Evolutionary conservation across 1,140 invertebrate species (phyloP), one percentile per base, ranked within the genome.

Genomic region (Gonatopus flavifemur): DNA sequence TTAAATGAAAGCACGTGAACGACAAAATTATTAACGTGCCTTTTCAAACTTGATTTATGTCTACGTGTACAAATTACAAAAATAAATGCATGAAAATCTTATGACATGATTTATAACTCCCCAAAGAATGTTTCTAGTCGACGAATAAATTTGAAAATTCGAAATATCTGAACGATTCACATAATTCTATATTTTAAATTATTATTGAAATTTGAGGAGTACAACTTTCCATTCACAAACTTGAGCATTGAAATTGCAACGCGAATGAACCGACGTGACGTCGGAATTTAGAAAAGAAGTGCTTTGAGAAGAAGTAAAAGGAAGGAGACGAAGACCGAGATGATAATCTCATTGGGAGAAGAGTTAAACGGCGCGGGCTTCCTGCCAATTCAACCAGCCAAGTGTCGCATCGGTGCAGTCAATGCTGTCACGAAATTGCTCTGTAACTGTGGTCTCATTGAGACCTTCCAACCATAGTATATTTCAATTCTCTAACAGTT

Each of bases 301-400:
- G 31, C 31, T 13, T 32, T 15, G 31, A 7, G 12, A 15, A 32
- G 16, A 13, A 32, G 31, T 32, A n/a, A 15, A 32, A 15, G 13
- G 16, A 32, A 28, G 21, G 19, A 32, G 48, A 51, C 12, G 52
- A 52, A 46, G 19, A 12, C 44, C 41, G 45, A 49, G 54, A 43
- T 63, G 64, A 65, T 70, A 71, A 72, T 71, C 64, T 71, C 57
- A 60, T 69, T 68, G 63, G 69, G 59, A 52, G 49, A 52, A 49
- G 62, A 68, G 67, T 69, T 67, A 70, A 68, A 65, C 66, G 59
- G 55, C 57, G 50, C 57, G 58, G 61, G 67, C 67, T 71, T 74
- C 68, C 69, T 72, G 69, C 56, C 67, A 72, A 74, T 74, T 74
- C 67, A 70, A 31, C 47, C 42, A 57, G 57, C 57, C 57, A 65